Evolutionary conservation across 1,140 invertebrate genomes (phyloP), one percentile per base, ranked within the genome.

Genomic region (Neodiprion fabricii): DNA sequence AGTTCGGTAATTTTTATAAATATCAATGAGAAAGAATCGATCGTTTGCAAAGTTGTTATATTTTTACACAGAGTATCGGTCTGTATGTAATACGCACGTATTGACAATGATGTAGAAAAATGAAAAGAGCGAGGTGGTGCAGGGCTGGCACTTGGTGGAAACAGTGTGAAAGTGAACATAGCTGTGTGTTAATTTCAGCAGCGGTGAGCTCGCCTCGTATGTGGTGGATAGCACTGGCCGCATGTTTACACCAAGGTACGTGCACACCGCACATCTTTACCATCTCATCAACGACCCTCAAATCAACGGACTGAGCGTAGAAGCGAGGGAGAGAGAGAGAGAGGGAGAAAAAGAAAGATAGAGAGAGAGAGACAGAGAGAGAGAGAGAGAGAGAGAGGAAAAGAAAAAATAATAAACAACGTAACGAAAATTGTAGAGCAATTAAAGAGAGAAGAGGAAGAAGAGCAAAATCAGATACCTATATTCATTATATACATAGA

Each of bases 121-220:
- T 21, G 17, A 21, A 21, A 11, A 53, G 10, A 53, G 74, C 73
- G 76, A 76, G 73, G 75, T 77, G 78, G 76, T 77, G 77, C 76
- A 80, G 73, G 76, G 76, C 74, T 70, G 76, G 76, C 74, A 76
- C 76, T 76, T 68, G 69, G 69, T 73, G 73, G 75, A 78, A 74
- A 79, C 76, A 76, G 79, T 77, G 77, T 81, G 74, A 78, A 79
- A 79, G 80, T 79, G 79, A 82, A 82, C 78, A 82, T 79, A 78
- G 81, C 76, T 79, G 78, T 79, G 78, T 81, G 80, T 81, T 82
- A 82, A 82, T 82, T 82, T 82, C 79, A 81, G 77, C 79, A 80
- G 81, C 78, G 78, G 78, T 78, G 77, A 79, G 74, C 76, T 76
- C 76, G 77, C 77, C 75, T 76, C 78, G 76, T 81, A 80, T 81